Percentiles rank a stretch among this genome's conserved stretches.
phyloP scores from a whole-genome alignment of 2,888 invertebrate genomes.

The Norana najaformis region DNA sequence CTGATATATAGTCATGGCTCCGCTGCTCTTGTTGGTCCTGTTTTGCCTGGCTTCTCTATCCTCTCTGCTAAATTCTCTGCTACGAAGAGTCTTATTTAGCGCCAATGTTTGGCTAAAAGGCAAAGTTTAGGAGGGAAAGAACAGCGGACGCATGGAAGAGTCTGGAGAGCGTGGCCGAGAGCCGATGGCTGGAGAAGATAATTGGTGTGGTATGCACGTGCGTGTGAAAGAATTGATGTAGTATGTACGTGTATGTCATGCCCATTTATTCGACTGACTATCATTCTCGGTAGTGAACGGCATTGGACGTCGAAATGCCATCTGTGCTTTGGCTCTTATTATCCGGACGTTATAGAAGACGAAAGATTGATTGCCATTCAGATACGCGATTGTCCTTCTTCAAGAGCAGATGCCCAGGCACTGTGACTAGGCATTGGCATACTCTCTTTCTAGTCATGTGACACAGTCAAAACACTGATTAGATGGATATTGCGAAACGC shows the following conservation, averaged over 20 bases:
- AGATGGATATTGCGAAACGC: too few relatives aligned
- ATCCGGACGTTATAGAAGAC: neutral
- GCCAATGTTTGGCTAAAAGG: neutral
- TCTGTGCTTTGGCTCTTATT: neutral
- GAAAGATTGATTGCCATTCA: neutral
- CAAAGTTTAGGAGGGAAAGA: neutral
- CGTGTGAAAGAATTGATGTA: neutral
- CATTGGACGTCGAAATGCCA: neutral
- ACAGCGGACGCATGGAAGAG: neutral
- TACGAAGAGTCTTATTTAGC: too few relatives aligned
- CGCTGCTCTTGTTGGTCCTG: too few relatives aligned
- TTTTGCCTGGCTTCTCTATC: too few relatives aligned
- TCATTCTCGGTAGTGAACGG: neutral
- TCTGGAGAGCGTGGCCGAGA: neutral
- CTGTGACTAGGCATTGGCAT: neutral
- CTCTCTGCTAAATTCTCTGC: too few relatives aligned
- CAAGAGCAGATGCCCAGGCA: neutral
- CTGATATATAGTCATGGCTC: too few relatives aligned
- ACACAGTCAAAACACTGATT: neutral
- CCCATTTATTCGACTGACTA: neutral
- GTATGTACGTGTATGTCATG: neutral
- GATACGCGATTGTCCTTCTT: neutral
- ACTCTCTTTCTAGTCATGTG: too few relatives aligned
- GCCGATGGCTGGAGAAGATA: neutral
- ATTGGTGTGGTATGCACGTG: neutral